Percentiles rank a stretch among this genome's conserved stretches.
phyloP scores from a whole-genome alignment of 2,113 vertebrate genomes.

The Pangasianodon gigas region DNA sequence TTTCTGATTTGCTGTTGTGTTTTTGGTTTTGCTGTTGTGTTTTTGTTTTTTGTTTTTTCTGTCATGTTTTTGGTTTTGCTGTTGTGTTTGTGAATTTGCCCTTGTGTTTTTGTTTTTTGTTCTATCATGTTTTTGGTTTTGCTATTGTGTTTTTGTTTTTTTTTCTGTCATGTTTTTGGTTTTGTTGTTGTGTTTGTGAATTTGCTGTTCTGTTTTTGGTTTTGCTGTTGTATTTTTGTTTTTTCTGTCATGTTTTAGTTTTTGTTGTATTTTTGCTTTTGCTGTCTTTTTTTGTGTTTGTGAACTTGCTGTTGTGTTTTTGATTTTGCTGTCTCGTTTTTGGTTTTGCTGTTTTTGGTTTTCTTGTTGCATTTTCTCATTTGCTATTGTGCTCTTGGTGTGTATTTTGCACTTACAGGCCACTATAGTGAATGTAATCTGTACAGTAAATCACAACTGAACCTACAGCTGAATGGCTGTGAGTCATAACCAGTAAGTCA shows the following conservation, averaged over 20 bases:
- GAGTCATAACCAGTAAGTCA: constrained; percentile 24
- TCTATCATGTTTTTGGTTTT: neutral
- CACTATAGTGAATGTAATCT: neutral
- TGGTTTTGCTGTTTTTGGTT: neutral
- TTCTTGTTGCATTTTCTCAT: neutral
- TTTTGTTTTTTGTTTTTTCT: too few relatives aligned
- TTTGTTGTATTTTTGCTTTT: neutral
- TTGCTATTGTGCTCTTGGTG: neutral
- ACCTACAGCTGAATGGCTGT: neutral
- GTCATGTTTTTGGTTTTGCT: neutral
- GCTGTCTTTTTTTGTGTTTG: neutral
- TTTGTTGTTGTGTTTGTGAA: neutral
- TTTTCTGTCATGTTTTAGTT: neutral
- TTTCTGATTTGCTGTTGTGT: neutral
- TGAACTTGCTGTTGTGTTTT: neutral
- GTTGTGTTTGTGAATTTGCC: neutral
- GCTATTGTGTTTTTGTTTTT: neutral
- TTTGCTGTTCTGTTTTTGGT: neutral
- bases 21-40: neutral
- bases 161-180: neutral
- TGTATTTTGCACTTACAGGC: neutral
- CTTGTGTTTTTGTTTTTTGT: neutral
- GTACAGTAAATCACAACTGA: constrained; percentile 13
- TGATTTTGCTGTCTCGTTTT: neutral
- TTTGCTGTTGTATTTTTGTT: neutral